These are phyloP conservation scores for Myiotriccus ornatus DNA, from an alignment of 2,797 vertebrate genomes.

Conservation along the genomic window DNA sequence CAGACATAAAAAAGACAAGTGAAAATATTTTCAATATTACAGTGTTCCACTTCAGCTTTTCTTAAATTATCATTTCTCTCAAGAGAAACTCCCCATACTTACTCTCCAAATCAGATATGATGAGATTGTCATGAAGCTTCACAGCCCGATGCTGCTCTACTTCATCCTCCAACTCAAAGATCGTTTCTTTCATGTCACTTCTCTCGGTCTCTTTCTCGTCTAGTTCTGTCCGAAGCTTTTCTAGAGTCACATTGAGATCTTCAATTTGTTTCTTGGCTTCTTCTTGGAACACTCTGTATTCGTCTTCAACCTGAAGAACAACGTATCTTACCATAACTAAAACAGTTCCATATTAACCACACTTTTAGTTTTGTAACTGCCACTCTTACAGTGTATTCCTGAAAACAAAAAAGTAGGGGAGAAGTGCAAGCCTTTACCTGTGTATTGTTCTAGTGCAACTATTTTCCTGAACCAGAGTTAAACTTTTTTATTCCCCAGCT, in stretches of 20 bases:
- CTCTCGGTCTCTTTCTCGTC: slow-evolving; percentile 93
- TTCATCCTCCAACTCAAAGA: slow-evolving; percentile 97
- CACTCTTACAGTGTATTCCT: neutral
- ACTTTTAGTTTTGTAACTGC: neutral
- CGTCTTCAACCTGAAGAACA: slow-evolving; percentile 84
- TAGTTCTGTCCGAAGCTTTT: slow-evolving; percentile 86
- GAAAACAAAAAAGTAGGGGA: neutral
- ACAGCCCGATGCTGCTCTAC: slow-evolving; percentile 95
- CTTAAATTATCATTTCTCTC: neutral
- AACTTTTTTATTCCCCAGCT: neutral
- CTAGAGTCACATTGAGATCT: slow-evolving; percentile 85
- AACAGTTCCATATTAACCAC: neutral
- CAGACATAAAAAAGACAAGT: neutral
- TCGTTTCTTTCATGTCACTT: slow-evolving; percentile 96
- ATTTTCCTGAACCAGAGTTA: neutral
- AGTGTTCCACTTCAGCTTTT: neutral
- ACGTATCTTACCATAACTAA: neutral
- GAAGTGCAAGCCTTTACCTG: neutral
- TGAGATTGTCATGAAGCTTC: slow-evolving; percentile 97
- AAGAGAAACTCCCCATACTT: slow-evolving; percentile 58
- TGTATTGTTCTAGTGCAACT: neutral
- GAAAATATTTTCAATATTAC: neutral
- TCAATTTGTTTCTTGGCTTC: slow-evolving; percentile 90
- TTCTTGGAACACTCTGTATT: slow-evolving; percentile 89
- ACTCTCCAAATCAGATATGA: slow-evolving; percentile 96